phyloP scores from a whole-genome alignment of 2,113 vertebrate genomes.

The Rhinopomastus cyanomelas region DNA sequence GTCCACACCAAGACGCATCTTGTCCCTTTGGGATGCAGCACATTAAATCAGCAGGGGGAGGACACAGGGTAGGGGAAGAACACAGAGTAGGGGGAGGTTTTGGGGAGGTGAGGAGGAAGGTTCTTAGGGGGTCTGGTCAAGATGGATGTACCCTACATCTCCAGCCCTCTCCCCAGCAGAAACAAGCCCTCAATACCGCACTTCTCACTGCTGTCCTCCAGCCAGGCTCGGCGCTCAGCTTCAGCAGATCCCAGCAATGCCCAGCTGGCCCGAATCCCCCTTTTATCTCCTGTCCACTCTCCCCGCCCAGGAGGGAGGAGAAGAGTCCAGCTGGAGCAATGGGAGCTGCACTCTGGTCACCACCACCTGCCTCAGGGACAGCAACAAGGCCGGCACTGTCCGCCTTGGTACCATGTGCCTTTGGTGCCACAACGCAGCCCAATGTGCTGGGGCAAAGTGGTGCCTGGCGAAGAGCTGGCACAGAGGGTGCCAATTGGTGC shows the following conservation, averaged over 20 bases:
- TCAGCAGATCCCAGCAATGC: not conserved
- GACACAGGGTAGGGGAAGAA: fast-evolving
- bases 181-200: not conserved
- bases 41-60: not conserved
- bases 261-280: not conserved
- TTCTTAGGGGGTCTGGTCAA: not conserved
- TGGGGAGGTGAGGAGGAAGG: not conserved
- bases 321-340: not conserved
- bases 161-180: not conserved
- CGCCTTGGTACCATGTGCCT: not conserved
- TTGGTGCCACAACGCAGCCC: not conserved
- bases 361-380: not conserved
- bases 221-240: not conserved
- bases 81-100: not conserved
- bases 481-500: not conserved
- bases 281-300: slow-evolving; percentile 45
- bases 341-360: not conserved
- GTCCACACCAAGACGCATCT: not conserved
- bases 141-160: not conserved
- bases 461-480: slow-evolving; percentile 13
- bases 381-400: slow-evolving; percentile 45
- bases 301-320: slow-evolving; percentile 63
- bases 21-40: not conserved
- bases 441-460: not conserved
- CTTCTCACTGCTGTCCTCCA: not conserved